Evolutionary conservation across 2,797 vertebrate genomes (phyloP).

Genomic region (Kryptopterus vitreolus): DNA sequence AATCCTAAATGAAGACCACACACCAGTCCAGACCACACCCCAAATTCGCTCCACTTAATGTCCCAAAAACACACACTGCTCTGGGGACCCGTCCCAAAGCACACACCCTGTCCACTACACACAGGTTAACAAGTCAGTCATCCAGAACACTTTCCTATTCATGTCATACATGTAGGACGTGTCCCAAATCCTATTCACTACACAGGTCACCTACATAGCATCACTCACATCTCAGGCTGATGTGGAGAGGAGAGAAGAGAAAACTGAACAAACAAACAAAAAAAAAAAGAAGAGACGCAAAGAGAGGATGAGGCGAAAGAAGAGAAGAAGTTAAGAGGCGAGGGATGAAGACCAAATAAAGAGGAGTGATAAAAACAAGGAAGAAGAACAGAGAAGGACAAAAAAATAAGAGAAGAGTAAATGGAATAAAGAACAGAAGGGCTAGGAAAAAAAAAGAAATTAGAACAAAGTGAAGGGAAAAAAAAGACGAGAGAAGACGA

Average conservation of each 20-base stretch:
- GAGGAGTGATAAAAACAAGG: not conserved
- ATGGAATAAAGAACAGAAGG: constrained; percentile 21
- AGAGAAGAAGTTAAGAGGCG: not conserved
- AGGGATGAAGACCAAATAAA: not conserved
- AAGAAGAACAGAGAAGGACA: not conserved
- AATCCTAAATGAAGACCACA: not conserved
- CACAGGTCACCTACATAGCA: not conserved
- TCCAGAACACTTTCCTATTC: too few relatives aligned
- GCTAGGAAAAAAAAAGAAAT: constrained; percentile 28
- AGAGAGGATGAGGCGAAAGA: not conserved
- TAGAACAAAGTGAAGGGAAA: too few relatives aligned
- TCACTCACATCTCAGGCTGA: not conserved
- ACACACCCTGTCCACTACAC: not conserved
- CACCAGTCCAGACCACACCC: not conserved
- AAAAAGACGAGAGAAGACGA: too few relatives aligned
- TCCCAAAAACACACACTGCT: not conserved
- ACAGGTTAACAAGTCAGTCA: not conserved
- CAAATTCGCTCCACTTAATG: not conserved
- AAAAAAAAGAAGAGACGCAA: not conserved
- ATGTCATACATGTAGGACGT: too few relatives aligned
- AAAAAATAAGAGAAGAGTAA: too few relatives aligned
- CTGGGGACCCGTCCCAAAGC: not conserved
- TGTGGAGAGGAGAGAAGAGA: not conserved
- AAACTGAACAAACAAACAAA: not conserved
- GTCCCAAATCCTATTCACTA: not conserved